Conservation (phyloP, 2,797 vertebrate species). For the Delichon dasypus region DNA sequence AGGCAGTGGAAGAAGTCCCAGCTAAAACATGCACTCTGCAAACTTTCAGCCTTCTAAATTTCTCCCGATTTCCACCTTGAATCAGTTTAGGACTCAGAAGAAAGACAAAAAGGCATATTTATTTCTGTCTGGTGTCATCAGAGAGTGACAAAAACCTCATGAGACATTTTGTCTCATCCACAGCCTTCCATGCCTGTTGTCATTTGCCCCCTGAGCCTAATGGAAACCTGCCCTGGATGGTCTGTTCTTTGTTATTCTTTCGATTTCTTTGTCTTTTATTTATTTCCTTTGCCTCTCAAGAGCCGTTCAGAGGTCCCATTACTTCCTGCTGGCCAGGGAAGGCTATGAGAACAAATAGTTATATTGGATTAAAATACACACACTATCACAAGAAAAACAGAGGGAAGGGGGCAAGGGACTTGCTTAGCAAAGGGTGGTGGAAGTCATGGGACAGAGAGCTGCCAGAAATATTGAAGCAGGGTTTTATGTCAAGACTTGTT, state of each 20-base stretch:
- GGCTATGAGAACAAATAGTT: slow-evolving; percentile 29
- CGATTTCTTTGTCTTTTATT: slow-evolving; percentile 41
- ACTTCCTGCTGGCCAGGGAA: slow-evolving; percentile 38
- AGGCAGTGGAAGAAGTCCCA: not conserved
- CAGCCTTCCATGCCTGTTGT: not conserved
- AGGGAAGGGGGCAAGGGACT: not conserved
- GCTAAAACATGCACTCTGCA: not conserved
- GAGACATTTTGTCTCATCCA: not conserved
- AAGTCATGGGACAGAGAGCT: not conserved
- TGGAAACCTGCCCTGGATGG: not conserved
- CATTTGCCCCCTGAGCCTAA: slow-evolving; percentile 2
- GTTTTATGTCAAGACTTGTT: not conserved
- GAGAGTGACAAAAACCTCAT: not conserved
- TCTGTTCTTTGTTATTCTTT: slow-evolving; percentile 4
- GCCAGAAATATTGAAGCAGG: not conserved
- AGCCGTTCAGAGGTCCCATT: not conserved
- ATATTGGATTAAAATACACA: slow-evolving; percentile 40
- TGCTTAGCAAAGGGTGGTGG: slow-evolving; percentile 2
- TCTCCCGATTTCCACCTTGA: not conserved
- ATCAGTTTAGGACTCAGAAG: not conserved
- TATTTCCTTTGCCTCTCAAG: slow-evolving; percentile 48
- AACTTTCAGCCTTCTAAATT: not conserved
- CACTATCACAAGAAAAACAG: slow-evolving; percentile 19
- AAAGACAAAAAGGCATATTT: not conserved
- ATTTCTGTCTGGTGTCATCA: not conserved